Percentiles rank a stretch among this genome's conserved stretches.
These are phyloP conservation scores for Proisotoma minuta DNA, from an alignment of 2,888 invertebrate genomes.

Conservation along the genomic window DNA sequence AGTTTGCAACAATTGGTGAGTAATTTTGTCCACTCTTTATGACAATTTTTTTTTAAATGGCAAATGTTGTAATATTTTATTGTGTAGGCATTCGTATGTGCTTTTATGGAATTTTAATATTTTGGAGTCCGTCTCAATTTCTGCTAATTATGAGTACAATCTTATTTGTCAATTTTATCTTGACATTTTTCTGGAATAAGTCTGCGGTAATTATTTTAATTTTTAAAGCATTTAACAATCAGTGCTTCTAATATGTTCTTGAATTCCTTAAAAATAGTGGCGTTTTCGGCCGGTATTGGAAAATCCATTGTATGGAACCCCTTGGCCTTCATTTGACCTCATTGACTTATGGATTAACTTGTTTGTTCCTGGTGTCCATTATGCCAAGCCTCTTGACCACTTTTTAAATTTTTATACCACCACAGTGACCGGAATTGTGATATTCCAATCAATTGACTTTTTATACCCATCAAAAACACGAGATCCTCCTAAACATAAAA, in stretches of 20 bases:
- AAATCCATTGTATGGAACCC: constrained; percentile 19
- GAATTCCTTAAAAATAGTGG: no score
- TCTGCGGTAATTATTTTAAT: no score
- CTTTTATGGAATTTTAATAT: constrained; percentile 17
- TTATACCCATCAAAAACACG: neutral
- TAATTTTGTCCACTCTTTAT: neutral
- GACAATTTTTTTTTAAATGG: neutral
- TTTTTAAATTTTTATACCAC: constrained; percentile 21
- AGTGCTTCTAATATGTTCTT: no score
- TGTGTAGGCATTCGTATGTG: constrained; percentile 20
- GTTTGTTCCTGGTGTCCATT: constrained; percentile 21
- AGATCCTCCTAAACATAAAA: neutral
- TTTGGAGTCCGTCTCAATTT: constrained; percentile 13
- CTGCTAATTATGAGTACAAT: constrained; percentile 9
- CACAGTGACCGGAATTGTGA: constrained; percentile 6
- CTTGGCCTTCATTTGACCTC: constrained; percentile 18
- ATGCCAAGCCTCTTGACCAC: constrained; percentile 19
- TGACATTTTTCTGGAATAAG: constrained; percentile 10
- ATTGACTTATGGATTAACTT: constrained; percentile 21
- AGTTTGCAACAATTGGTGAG: constrained; percentile 14
- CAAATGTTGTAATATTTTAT: neutral
- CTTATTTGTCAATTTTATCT: constrained; percentile 9
- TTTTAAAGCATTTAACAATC: no score
- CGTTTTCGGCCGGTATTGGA: constrained; percentile 20
- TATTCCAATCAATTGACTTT: constrained; percentile 12